phyloP scores from a whole-genome alignment of 1,140 invertebrate species.

The Neotoxoptera formosana region DNA sequence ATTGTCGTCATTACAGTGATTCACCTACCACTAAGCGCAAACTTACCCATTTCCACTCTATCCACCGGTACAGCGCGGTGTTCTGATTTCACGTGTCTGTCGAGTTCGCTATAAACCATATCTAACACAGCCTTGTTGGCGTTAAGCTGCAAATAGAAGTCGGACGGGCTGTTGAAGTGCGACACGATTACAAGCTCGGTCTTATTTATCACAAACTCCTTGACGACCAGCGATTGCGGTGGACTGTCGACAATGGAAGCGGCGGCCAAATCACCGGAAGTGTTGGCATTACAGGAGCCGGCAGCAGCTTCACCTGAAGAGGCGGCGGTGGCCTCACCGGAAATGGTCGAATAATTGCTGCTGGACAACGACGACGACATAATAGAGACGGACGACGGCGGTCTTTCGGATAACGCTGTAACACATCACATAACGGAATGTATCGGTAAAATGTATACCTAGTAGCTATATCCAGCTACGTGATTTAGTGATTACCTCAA shows the following conservation, averaged over 20 bases:
- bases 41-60: neutral
- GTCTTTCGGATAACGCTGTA: neutral
- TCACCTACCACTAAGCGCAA: neutral
- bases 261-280: neutral
- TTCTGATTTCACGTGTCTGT: neutral
- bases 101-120: neutral
- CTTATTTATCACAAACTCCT: neutral
- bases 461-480: neutral
- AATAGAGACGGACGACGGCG: neutral
- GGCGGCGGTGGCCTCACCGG: neutral
- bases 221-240: neutral
- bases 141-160: conserved; percentile 24
- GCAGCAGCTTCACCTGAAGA: neutral
- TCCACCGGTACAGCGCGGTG: neutral
- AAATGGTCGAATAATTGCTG: neutral
- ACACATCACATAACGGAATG: neutral
- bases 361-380: neutral
- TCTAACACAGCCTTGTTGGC: neutral
- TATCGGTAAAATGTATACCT: neutral
- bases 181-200: neutral
- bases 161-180: conserved; percentile 1
- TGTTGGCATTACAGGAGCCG: neutral
- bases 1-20: neutral
- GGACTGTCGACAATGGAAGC: neutral
- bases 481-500: neutral